Conservation (phyloP, 2,113 vertebrate species). For the Calonectris borealis region DNA sequence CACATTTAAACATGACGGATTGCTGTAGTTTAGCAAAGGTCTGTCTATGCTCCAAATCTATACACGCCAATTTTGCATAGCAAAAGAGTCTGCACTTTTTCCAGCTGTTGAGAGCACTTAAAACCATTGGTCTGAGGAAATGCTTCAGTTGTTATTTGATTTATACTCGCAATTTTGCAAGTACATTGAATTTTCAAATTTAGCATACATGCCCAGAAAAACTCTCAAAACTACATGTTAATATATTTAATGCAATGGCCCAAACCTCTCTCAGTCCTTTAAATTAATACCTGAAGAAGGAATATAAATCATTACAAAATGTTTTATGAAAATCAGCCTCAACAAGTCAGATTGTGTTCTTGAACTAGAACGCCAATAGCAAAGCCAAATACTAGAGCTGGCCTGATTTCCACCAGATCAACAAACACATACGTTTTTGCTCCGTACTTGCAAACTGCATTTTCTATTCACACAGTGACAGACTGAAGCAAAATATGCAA, state of each 20-base stretch:
- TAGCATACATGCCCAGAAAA: not conserved
- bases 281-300: not conserved
- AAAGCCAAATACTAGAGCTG: not conserved
- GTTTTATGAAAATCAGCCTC: conserved; percentile 1
- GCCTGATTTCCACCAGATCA: not conserved
- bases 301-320: not conserved
- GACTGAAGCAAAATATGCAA: not conserved
- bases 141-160: conserved; percentile 18
- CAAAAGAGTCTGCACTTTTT: conserved; percentile 24
- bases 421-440: not conserved
- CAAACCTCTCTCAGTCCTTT: not conserved
- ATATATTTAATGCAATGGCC: not conserved
- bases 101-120: conserved; percentile 43
- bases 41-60: conserved; percentile 16
- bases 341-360: not conserved
- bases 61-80: not conserved
- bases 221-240: not conserved
- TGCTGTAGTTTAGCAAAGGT: not conserved
- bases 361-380: not conserved
- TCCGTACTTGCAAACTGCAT: not conserved
- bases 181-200: not conserved
- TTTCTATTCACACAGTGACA: not conserved
- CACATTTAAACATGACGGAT: conserved; percentile 14
- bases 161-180: conserved; percentile 26
- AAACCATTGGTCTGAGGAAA: conserved; percentile 36